phyloP scores from a whole-genome alignment of 2,888 invertebrate species.

The Parnassius orleans region DNA sequence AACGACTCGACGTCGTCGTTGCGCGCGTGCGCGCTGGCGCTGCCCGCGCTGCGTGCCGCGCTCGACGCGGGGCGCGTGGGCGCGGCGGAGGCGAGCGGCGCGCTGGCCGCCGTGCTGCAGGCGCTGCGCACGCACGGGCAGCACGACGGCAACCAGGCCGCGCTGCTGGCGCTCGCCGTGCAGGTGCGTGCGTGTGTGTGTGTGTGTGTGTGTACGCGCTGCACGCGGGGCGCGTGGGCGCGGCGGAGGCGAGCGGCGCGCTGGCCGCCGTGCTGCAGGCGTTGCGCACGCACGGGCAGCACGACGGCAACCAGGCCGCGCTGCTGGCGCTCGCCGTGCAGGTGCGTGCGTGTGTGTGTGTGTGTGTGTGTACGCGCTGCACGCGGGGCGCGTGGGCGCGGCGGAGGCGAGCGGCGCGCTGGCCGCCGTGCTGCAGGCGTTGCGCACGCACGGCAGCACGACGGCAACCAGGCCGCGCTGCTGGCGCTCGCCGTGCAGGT shows the following conservation, averaged over 20 bases:
- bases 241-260: constrained; percentile 77
- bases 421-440: constrained; percentile 87
- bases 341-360: constrained; percentile 75
- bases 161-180: constrained; percentile 88
- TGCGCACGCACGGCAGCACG: constrained; percentile 95
- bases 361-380: constrained; percentile 46
- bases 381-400: constrained; percentile 75
- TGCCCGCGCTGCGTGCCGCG: constrained; percentile 86
- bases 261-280: constrained; percentile 90
- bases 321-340: constrained; percentile 90
- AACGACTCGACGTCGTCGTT: constrained; percentile 91
- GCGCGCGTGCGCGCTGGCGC: constrained; percentile 88
- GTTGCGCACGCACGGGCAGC: constrained; percentile 92
- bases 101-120: constrained; percentile 88
- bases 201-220: constrained; percentile 57
- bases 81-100: constrained; percentile 71
- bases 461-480: constrained; percentile 90
- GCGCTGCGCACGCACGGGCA: constrained; percentile 94
- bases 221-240: constrained; percentile 75
- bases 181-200: constrained; percentile 81
- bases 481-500: constrained; percentile 91
- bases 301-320: constrained; percentile 92
- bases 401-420: constrained; percentile 82
- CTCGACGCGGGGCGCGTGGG: constrained; percentile 75
- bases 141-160: constrained; percentile 93